Percentiles rank a stretch among this genome's conserved stretches.
Conservation (phyloP, 2,888 invertebrate species). For the Drosophila eohydei region DNA sequence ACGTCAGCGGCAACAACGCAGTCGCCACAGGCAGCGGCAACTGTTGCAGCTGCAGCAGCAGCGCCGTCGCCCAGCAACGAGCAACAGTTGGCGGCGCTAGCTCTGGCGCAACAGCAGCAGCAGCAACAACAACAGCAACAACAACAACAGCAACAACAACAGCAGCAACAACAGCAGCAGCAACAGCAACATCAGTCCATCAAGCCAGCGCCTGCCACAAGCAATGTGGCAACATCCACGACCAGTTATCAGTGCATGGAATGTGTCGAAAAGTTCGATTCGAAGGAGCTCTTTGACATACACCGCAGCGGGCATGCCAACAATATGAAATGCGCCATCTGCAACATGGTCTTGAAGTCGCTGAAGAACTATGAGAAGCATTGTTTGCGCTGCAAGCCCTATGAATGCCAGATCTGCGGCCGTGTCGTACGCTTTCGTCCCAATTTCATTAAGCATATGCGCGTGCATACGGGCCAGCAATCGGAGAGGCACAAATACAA, state of each 20-base stretch:
- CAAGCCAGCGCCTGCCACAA: slow-evolving; percentile 35
- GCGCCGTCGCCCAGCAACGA: slow-evolving; percentile 38
- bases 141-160: slow-evolving; percentile 46
- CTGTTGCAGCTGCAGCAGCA: slow-evolving; percentile 22
- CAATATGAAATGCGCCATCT: slow-evolving; percentile 85
- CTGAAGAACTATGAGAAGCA: slow-evolving; percentile 85
- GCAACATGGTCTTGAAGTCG: slow-evolving; percentile 85
- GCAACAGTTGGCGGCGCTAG: slow-evolving; percentile 47
- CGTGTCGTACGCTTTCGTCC: slow-evolving; percentile 85
- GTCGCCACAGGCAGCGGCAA: slow-evolving; percentile 22
- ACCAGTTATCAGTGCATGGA: slow-evolving; percentile 82
- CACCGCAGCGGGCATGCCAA: slow-evolving; percentile 85
- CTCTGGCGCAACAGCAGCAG: slow-evolving; percentile 53
- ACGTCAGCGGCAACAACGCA: slow-evolving; percentile 41
- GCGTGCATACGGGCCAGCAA: slow-evolving; percentile 84
- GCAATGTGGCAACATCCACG: slow-evolving; percentile 45
- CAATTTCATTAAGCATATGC: slow-evolving; percentile 85
- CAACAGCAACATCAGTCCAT: slow-evolving; percentile 42
- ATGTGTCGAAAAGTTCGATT: slow-evolving; percentile 84
- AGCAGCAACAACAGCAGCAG: slow-evolving; percentile 53
- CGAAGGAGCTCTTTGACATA: slow-evolving; percentile 83
- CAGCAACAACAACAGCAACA: slow-evolving; percentile 54
- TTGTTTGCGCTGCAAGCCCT: slow-evolving; percentile 84
- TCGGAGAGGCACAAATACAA: slow-evolving; percentile 86
- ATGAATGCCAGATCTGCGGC: slow-evolving; percentile 85